A percentile compares a stretch with the other conserved stretches of the same genome.
Conservation (phyloP, 2,113 vertebrate species). For the Odontesthes bonariensis region DNA sequence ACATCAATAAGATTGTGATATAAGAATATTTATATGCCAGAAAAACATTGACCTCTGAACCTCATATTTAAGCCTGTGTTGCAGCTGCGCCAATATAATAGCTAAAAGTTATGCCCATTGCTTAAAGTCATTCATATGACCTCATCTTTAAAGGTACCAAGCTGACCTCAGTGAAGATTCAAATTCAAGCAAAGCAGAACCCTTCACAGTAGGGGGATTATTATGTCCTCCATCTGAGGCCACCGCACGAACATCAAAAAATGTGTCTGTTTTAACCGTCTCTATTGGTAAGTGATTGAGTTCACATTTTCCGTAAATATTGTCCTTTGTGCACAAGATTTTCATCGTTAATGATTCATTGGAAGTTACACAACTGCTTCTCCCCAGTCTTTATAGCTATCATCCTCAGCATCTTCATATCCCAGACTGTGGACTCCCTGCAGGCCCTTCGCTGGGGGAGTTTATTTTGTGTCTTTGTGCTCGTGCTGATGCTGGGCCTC, state of each 20-base stretch:
- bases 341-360: neutral
- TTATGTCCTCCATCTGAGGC: conserved; percentile 66
- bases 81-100: neutral
- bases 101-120: neutral
- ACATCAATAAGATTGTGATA: neutral
- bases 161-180: conserved; percentile 46
- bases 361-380: neutral
- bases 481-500: conserved; percentile 73
- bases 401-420: conserved; percentile 70
- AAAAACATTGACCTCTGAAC: neutral
- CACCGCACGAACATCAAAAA: conserved; percentile 72
- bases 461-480: conserved; percentile 68
- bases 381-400: conserved; percentile 69
- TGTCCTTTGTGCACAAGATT: neutral
- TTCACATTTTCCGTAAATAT: neutral
- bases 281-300: conserved; percentile 59
- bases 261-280: conserved; percentile 73
- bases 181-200: conserved; percentile 43
- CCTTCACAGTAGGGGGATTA: conserved; percentile 60
- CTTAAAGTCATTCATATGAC: neutral
- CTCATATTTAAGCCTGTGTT: neutral
- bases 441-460: conserved; percentile 77
- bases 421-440: conserved; percentile 61
- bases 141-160: conserved; percentile 78
- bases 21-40: neutral